Evolutionary conservation across 1,140 invertebrate genomes (phyloP), one percentile per base, ranked within the genome.

Genomic region (Tribolium madens): DNA sequence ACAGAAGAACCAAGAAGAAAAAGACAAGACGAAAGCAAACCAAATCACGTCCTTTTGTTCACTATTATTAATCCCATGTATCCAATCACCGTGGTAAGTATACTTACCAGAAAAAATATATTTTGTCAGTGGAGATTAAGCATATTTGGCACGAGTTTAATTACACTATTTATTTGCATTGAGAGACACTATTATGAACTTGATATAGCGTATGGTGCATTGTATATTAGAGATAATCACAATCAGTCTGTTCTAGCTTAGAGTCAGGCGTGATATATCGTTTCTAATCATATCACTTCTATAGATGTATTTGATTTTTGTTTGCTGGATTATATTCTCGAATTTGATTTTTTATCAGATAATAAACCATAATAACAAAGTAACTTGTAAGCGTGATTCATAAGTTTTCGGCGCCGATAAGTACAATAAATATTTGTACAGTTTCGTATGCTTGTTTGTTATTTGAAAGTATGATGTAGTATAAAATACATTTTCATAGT

Each of bases 71-170:
- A 99, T 88, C 96, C 97, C 76, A 94, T 97, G 83, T 99, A 99
- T 88, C 97, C 97, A 70, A 99, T 99, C 86, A 98, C 97, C 88
- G 97, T 98, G 91, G 97, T 98, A 90, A 95, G 97, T 96, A 83
- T 73, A 74, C 9, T 9, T n/a, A 2, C n/a, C n/a, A 42, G 36
- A 36, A 9, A 42, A 42, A 42, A 42, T n/a, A 42, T 10, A 42
- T 42, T 42, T 10, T 26, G 21, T 26, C 21, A 2, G 36, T 42
- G n/a, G 36, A 10, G 36, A 42, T 42, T 42, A 10, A 42, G 36
- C 36, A 42, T 42, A 42, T 42, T 26, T 42, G 36, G 36, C 36
- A 9, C 36, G 2, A 42, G 36, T 42, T 42, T 42, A 42, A 42
- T 42, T 42, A 10, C 5, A 42, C 6, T 31, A 31, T 31, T 42